Evolutionary conservation across 2,113 vertebrate genomes (phyloP).

Genomic region (Sminthopsis crassicaudata): DNA sequence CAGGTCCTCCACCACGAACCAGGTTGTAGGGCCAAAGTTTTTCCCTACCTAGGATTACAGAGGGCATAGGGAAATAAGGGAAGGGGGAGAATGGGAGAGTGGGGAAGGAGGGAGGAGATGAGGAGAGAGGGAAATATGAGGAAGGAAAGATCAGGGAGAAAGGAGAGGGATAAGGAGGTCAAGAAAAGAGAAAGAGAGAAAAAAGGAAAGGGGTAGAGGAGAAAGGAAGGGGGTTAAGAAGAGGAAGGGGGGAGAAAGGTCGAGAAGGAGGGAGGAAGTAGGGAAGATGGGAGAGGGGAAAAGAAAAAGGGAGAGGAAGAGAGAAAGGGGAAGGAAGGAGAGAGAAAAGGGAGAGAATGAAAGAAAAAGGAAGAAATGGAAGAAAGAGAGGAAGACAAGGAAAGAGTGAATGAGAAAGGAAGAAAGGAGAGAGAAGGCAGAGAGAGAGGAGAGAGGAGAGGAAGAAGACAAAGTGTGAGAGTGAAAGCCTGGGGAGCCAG

Average conservation of each 20-base stretch:
- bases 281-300: too few relatives aligned
- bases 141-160: too few relatives aligned
- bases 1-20: conserved; percentile 92
- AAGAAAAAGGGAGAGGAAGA: too few relatives aligned
- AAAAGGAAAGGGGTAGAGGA: too few relatives aligned
- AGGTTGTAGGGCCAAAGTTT: conserved; percentile 90
- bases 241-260: accelerated
- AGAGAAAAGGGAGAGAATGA: neutral
- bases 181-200: accelerated
- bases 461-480: too few relatives aligned
- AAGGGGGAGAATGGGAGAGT: conserved; percentile 10
- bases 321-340: neutral
- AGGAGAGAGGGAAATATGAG: neutral
- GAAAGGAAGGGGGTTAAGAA: too few relatives aligned
- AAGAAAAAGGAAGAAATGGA: conserved; percentile 33
- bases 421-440: neutral
- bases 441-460: too few relatives aligned
- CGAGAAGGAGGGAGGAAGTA: neutral
- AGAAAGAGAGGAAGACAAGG: neutral
- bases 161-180: too few relatives aligned
- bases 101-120: neutral
- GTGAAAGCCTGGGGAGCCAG: too few relatives aligned
- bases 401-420: neutral
- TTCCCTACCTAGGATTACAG: conserved; percentile 87
- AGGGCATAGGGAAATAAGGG: neutral